Base-by-base conservation (phyloP, 2,888 invertebrate species). In the Drosophila merina region DNA sequence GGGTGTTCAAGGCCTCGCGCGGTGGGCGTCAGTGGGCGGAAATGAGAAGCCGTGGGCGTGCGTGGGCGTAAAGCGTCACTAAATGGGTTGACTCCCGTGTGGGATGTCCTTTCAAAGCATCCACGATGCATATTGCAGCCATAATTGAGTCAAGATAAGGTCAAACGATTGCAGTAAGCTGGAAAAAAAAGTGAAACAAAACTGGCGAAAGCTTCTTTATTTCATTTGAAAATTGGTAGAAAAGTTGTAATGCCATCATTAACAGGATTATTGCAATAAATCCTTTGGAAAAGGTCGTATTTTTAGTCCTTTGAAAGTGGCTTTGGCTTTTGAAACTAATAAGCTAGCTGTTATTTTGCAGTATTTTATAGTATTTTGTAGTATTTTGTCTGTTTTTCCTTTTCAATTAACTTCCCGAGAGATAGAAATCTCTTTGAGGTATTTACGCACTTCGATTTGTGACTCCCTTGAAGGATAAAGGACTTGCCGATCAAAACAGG, bases 401-500 rank as follows among this genome's bases (percentile, higher is more conserved):
- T 33, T 10, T 6, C n/a, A 36, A 36, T 36, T 36, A 36, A n/a
- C 36, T 36, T 36, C n/a, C 6, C n/a, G n/a, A 5, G 10, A n/a
- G 40, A 40, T 40, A 40, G 8, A 5, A 12, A 40, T 40, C 40
- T 14, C 9, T 1, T 40, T 31, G 31, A 44, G 44, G 44, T 55
- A 31, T 55, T 33, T 44, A 55, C 25, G 10, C 8, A 10, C 31
- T 55, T 28, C 25, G 25, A 31, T 55, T 4, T 12, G n/a, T 12
- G 36, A 36, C 1, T n/a, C 31, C 30, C 31, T 55, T 12, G 44
- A 31, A 4, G 3, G 44, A 45, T 31, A 55, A 45, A 44, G 55
- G 31, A 31, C 31, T 31, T 6, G 1, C 7, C 25, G 44, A 55
- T 55, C 55, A 42, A 44, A 55, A 45, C 47, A 42, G 14, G 40